Percentiles rank a stretch among this genome's conserved stretches.
These are phyloP conservation scores for Drosophila conformis DNA, from an alignment of 2,888 invertebrate genomes.

Conservation along the genomic window DNA sequence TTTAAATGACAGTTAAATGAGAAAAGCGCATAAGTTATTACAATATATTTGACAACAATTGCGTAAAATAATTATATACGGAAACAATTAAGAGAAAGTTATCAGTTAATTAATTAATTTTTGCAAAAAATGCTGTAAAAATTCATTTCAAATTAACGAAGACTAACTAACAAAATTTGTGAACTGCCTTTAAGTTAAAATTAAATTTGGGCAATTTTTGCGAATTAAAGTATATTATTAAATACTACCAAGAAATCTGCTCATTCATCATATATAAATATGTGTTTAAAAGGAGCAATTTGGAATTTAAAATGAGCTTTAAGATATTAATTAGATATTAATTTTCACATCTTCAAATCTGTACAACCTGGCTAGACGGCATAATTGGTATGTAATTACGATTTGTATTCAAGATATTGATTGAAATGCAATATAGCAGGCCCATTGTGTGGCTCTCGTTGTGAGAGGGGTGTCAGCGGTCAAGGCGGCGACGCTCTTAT, in stretches of 20 bases:
- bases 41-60: not conserved
- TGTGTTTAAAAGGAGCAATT: not conserved
- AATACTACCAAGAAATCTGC: not conserved
- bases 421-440: constrained; percentile 55
- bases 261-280: too few relatives aligned
- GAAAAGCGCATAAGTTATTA: not conserved
- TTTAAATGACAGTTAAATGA: too few relatives aligned
- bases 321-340: too few relatives aligned
- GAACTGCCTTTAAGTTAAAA: not conserved
- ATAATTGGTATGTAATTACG: constrained; percentile 31
- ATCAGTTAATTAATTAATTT: not conserved
- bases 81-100: not conserved
- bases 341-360: constrained; percentile 1
- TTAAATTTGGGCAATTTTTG: too few relatives aligned
- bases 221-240: not conserved
- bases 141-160: not conserved
- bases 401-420: constrained; percentile 45
- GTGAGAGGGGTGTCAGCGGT: not conserved
- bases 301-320: too few relatives aligned
- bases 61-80: not conserved
- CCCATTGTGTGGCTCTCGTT: constrained; percentile 20
- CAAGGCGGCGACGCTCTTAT: not conserved
- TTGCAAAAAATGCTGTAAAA: accelerated
- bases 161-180: not conserved
- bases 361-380: constrained; percentile 7